Conservation (phyloP, 35 echinoderm and acorn worm genomes). For the Ptychodera flava region DNA sequence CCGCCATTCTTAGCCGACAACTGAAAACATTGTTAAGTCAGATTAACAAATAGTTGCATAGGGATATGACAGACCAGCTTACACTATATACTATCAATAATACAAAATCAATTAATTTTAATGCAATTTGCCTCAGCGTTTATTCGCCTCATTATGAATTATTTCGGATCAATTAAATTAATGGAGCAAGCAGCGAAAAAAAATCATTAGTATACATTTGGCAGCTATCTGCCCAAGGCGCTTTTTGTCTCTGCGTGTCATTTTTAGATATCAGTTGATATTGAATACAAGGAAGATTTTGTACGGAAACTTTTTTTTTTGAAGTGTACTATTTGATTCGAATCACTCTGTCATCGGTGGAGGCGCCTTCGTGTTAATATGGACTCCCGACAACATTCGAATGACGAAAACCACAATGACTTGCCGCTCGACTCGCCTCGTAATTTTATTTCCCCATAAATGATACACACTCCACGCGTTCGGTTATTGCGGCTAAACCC, state of each 20-base stretch:
- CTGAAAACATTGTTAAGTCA: background rate
- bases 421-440: too few species aligned
- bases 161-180: background rate
- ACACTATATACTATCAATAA: background rate
- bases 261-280: background rate
- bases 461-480: too few species aligned
- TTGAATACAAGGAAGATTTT: too few species aligned
- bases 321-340: too few species aligned
- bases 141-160: conserved; percentile 1
- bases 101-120: conserved; percentile 2
- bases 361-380: too few species aligned
- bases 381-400: too few species aligned
- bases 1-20: background rate
- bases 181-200: background rate
- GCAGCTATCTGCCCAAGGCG: background rate
- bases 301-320: too few species aligned
- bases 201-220: background rate
- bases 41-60: background rate
- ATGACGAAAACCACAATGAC: too few species aligned
- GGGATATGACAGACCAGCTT: background rate
- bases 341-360: too few species aligned
- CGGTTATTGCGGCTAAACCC: too few species aligned
- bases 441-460: too few species aligned
- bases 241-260: background rate
- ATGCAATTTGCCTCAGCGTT: background rate